Evolutionary conservation across 2,797 vertebrate species (phyloP).

Genomic region (Danionella dracula): DNA sequence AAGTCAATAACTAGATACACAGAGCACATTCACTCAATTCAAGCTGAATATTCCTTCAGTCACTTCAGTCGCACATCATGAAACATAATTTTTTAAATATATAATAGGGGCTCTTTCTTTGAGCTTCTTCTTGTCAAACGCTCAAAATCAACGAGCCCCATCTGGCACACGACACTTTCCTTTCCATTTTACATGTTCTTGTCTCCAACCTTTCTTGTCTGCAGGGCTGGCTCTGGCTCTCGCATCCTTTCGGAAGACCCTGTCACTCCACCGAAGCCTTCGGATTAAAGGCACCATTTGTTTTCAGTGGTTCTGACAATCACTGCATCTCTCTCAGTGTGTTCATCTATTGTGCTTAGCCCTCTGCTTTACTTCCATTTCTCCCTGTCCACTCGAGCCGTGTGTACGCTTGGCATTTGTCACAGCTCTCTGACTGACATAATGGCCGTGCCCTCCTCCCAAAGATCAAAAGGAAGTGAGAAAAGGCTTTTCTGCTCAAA

Average conservation of each 20-base stretch:
- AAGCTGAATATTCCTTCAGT: too few species aligned
- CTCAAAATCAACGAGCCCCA: too few species aligned
- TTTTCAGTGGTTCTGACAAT: constrained; percentile 66
- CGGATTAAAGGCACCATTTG: constrained; percentile 65
- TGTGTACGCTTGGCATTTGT: constrained; percentile 45
- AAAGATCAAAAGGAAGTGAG: constrained; percentile 54
- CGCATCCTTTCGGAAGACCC: constrained; percentile 44
- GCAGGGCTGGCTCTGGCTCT: constrained; percentile 48
- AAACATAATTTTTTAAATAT: too few species aligned
- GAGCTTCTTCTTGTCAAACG: too few species aligned
- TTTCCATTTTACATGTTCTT: constrained; percentile 43
- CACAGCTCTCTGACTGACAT: constrained; percentile 38
- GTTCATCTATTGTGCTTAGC: constrained; percentile 55
- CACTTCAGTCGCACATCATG: too few species aligned
- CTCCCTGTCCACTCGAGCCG: constrained; percentile 47
- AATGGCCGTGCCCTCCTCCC: constrained; percentile 14
- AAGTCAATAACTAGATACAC: too few species aligned
- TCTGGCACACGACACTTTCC: constrained; percentile 43
- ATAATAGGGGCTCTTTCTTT: too few species aligned
- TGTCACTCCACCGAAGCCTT: constrained; percentile 52
- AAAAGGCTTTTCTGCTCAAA: constrained; percentile 60
- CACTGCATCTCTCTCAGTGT: constrained; percentile 58
- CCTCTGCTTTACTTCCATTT: constrained; percentile 57
- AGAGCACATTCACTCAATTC: too few species aligned
- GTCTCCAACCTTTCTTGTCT: constrained; percentile 33